A percentile compares a stretch with the other conserved stretches of the same genome.
Conservation (phyloP, 2,113 vertebrate species). For the Grammomys dolichurus region DNA sequence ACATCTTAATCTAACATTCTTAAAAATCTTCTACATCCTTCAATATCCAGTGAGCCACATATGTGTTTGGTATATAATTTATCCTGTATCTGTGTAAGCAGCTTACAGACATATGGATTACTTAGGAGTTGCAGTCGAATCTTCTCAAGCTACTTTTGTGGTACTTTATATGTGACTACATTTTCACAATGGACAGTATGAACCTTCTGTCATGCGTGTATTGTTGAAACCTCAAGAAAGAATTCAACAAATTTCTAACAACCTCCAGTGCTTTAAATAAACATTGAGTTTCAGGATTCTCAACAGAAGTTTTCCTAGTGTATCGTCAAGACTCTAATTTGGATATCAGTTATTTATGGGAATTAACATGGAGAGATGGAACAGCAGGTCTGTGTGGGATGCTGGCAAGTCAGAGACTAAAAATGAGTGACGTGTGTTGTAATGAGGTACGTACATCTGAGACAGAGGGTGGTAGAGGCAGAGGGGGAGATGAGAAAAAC, state of each 20-base stretch:
- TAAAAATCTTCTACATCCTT: neutral
- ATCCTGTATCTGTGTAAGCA: constrained; percentile 67
- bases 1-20: constrained; percentile 47
- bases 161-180: constrained; percentile 30
- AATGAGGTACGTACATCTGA: constrained; percentile 76
- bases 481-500: constrained; percentile 64
- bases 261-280: constrained; percentile 37
- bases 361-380: constrained; percentile 71
- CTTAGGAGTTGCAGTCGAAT: constrained; percentile 58
- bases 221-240: constrained; percentile 44
- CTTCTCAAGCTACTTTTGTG: constrained; percentile 40
- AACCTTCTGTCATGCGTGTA: constrained; percentile 46
- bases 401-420: constrained; percentile 80
- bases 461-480: constrained; percentile 76
- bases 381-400: constrained; percentile 80
- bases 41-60: constrained; percentile 65
- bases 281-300: constrained; percentile 63
- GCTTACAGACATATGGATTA: constrained; percentile 72
- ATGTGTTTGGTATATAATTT: constrained; percentile 78
- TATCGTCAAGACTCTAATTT: constrained; percentile 70
- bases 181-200: constrained; percentile 42
- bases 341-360: constrained; percentile 80
- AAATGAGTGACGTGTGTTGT: constrained; percentile 74
- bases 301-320: constrained; percentile 58
- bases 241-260: constrained; percentile 34